Evolutionary conservation across 2,888 invertebrate genomes (phyloP), one percentile per base, ranked within the genome.

Genomic region (Aporophyla lueneburgensis): DNA sequence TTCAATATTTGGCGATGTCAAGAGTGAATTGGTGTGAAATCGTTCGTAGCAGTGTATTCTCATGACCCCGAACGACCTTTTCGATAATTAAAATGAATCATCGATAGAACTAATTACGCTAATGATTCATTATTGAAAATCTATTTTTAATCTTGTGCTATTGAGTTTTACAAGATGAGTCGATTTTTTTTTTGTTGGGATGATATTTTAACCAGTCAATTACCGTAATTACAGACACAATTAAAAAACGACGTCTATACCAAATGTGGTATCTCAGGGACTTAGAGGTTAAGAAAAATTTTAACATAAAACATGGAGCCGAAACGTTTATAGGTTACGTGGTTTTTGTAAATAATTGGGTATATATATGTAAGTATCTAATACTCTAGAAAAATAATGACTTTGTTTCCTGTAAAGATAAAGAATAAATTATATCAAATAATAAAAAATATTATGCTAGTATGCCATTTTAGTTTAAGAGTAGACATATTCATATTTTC

Each of bases 11-110:
- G 92, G 92, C 92, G 91, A 92, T 94, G 94, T 95, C 92, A 94
- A 94, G 92, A 94, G 94, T 87, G 87, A 93, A 94, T 91, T 89
- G 89, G 90, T 94, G 95, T 94, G 93, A 94, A 95, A 93, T 95
- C 92, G 91, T 90, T 83, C 88, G 86, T 83, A 84, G 81, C 85
- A 86, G 83, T 88, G 90, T 68, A 58, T 94, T 95, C 93, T 90
- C 94, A 92, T 93, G 94, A 95, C 94, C 94, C 91, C 87, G 81
- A 83, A 75, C 78, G 87, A 88, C 89, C 86, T 86, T 89, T 83
- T 19, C 43, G 66, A 80, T 83, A 75, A 79, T 87, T 77, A 54
- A 71, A 24, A 67, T 74, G 66, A 75, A 40, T 74, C 40, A 65
- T 80, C 33, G 49, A 74, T 76, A 74, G 56, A 75, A 63, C 43